Conservation (phyloP, 2,797 vertebrate species). For the Pelodytes ibericus region DNA sequence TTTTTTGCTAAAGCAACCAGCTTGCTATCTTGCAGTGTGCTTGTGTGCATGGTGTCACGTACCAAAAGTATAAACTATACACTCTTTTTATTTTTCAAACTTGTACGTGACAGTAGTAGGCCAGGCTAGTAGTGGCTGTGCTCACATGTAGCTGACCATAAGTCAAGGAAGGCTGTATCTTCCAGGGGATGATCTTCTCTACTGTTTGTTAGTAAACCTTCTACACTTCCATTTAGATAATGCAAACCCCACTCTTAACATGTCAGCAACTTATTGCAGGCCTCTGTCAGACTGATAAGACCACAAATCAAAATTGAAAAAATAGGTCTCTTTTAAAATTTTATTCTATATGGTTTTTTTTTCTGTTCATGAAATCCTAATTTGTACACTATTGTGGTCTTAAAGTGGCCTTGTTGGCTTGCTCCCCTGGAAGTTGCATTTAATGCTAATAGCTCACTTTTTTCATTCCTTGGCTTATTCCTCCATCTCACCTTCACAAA, state of each 20-base stretch:
- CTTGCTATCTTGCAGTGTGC: slow-evolving; percentile 44
- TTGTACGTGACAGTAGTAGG: too few relatives aligned
- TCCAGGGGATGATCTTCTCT: slow-evolving; percentile 68
- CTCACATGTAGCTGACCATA: slow-evolving; percentile 2
- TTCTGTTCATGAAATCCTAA: not conserved
- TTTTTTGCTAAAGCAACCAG: slow-evolving; percentile 63
- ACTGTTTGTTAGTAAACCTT: not conserved
- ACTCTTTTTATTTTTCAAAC: too few relatives aligned
- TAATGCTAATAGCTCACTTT: slow-evolving; percentile 76
- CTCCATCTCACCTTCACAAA: slow-evolving; percentile 69
- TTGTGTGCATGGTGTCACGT: not conserved
- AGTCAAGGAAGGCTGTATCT: slow-evolving; percentile 63
- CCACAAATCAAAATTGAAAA: slow-evolving; percentile 7
- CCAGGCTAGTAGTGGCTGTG: not conserved
- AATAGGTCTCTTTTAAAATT: too few relatives aligned
- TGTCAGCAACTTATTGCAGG: too few relatives aligned
- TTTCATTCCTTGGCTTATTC: slow-evolving; percentile 70
- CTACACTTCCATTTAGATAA: too few relatives aligned
- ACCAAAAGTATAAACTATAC: not conserved
- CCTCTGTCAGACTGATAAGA: slow-evolving; percentile 3
- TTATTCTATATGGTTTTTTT: too few relatives aligned
- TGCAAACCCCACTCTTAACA: not conserved
- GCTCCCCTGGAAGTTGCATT: slow-evolving; percentile 75
- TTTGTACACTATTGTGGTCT: slow-evolving; percentile 22
- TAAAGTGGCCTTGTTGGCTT: slow-evolving; percentile 3